These are phyloP conservation scores for Capromys pilorides DNA, from an alignment of 2,797 vertebrate species.

Conservation along the genomic window DNA sequence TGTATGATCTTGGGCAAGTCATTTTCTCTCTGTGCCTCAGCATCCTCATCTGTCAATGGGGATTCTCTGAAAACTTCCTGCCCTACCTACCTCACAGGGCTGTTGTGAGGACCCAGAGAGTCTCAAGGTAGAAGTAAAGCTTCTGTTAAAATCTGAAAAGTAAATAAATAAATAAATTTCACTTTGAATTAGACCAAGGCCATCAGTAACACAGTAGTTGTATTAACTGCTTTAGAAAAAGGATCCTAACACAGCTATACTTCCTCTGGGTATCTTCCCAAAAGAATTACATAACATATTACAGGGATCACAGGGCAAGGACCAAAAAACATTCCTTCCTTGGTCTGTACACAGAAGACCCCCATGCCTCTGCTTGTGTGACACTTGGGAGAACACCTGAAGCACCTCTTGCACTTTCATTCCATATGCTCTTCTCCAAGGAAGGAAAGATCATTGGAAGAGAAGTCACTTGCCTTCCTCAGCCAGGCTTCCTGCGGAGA, in stretches of 20 bases:
- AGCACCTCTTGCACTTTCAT: neutral
- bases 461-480: neutral
- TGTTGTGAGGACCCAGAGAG: slow-evolving; percentile 77
- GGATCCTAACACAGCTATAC: neutral
- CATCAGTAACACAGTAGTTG: neutral
- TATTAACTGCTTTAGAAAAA: neutral
- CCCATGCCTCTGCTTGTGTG: neutral
- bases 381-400: neutral
- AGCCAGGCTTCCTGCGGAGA: neutral
- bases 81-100: slow-evolving; percentile 81
- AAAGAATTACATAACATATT: neutral
- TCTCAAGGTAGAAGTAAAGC: slow-evolving; percentile 73
- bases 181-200: neutral
- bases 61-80: slow-evolving; percentile 72
- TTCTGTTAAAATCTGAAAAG: slow-evolving; percentile 50
- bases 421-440: neutral
- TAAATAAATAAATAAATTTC: too few species aligned
- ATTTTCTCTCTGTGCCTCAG: slow-evolving; percentile 80
- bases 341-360: neutral
- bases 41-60: slow-evolving; percentile 73
- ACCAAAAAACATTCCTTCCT: neutral
- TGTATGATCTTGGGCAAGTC: slow-evolving; percentile 64
- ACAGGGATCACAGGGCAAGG: accelerated
- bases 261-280: neutral
- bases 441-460: neutral